phyloP scores from a whole-genome alignment of 1,140 invertebrate species.

The Tetranychus cinnabarinus region DNA sequence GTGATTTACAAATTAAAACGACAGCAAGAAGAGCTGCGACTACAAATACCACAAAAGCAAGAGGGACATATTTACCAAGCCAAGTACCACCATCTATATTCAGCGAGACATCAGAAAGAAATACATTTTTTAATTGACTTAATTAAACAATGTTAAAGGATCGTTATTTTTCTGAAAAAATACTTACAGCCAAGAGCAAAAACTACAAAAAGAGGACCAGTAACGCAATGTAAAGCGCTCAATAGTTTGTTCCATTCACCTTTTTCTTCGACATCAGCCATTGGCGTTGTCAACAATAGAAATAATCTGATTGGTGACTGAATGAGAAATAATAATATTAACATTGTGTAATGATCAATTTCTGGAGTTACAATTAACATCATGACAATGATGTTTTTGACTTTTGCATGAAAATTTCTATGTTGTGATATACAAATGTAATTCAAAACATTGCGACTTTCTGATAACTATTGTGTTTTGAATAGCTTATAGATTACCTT shows the following conservation, averaged over 20 bases:
- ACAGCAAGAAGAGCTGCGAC: background rate
- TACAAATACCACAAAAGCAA: background rate
- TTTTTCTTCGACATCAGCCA: conserved; percentile 7
- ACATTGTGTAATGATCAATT: background rate
- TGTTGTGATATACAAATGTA: too few relatives aligned
- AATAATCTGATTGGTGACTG: conserved; percentile 5
- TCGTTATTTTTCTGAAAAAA: background rate
- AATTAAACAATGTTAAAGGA: too few relatives aligned
- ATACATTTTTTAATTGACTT: too few relatives aligned
- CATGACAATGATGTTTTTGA: background rate
- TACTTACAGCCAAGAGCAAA: conserved; percentile 3
- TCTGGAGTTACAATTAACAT: background rate
- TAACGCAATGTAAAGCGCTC: conserved; percentile 5
- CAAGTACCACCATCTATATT: background rate
- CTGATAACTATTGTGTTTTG: background rate
- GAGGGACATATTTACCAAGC: background rate
- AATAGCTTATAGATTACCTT: background rate
- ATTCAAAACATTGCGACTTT: too few relatives aligned
- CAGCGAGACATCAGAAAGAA: background rate
- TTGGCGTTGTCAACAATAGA: conserved; percentile 5
- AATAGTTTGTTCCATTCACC: conserved; percentile 7
- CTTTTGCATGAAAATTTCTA: background rate
- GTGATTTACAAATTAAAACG: conserved; percentile 2
- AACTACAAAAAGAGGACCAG: conserved; percentile 4
- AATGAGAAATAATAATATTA: background rate